Percentiles rank a stretch among this genome's conserved stretches.
Conservation (phyloP, 2,113 vertebrate genomes). For the Xyliphius kryptos region DNA sequence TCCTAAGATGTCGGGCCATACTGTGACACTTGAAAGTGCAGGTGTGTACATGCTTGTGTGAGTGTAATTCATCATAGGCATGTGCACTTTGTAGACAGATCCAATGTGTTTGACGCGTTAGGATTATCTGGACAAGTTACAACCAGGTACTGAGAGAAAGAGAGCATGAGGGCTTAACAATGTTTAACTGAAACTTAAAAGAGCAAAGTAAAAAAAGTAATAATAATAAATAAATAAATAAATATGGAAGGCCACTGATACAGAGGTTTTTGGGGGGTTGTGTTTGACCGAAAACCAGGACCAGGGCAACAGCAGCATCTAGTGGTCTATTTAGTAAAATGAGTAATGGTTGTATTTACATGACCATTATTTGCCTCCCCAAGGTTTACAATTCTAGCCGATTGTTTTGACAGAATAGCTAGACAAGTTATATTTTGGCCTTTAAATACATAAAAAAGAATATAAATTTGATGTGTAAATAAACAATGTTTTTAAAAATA, state of each 20-base stretch:
- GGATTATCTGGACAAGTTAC: conserved; percentile 1
- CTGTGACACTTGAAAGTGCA: conserved; percentile 16
- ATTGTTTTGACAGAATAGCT: too few species aligned
- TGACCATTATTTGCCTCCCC: not conserved
- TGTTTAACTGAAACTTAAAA: conserved; percentile 9
- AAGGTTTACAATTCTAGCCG: not conserved
- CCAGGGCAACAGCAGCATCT: conserved; percentile 44
- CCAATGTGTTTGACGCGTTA: conserved; percentile 15
- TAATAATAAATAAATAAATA: too few species aligned
- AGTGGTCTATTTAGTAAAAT: conserved; percentile 22
- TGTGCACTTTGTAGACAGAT: conserved; percentile 37
- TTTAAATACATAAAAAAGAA: too few species aligned
- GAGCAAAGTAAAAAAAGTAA: not conserved
- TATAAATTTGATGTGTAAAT: too few species aligned
- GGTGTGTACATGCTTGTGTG: conserved; percentile 13
- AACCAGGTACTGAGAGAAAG: conserved; percentile 29
- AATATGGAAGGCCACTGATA: not conserved
- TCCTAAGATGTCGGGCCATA: not conserved
- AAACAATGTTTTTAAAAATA: too few species aligned
- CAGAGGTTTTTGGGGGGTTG: not conserved
- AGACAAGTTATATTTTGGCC: too few species aligned
- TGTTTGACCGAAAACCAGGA: too few species aligned
- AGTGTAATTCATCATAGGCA: conserved; percentile 16
- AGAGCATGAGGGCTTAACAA: conserved; percentile 6
- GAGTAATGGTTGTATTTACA: too few species aligned